These are phyloP conservation scores for Crossaster papposus DNA, from an alignment of 53 echinoderm and acorn worm species.

Conservation along the genomic window DNA sequence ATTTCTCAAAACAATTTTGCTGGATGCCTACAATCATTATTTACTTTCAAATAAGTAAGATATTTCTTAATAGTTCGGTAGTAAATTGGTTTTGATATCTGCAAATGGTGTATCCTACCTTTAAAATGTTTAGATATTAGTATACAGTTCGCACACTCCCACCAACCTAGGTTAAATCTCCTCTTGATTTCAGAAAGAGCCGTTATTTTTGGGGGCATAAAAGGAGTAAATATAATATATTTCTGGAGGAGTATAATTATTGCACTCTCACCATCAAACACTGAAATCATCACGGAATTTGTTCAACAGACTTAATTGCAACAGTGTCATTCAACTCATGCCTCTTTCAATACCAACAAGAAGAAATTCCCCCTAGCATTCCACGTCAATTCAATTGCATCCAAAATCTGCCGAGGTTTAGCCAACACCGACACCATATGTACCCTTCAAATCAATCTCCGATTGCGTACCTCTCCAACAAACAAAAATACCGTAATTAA, in stretches of 20 bases:
- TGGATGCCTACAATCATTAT: no score
- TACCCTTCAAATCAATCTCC: not conserved
- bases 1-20: no score
- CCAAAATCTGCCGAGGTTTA: not conserved
- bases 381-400: not conserved
- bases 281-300: not conserved
- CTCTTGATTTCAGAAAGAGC: not conserved
- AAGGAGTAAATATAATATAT: no score
- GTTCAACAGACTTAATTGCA: not conserved
- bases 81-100: no score
- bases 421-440: not conserved
- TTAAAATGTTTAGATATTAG: no score
- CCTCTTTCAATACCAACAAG: not conserved
- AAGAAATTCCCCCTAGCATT: not conserved
- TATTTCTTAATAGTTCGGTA: no score
- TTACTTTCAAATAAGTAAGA: no score
- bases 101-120: no score
- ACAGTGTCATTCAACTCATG: no score
- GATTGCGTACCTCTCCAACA: not conserved
- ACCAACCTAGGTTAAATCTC: no score
- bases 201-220: not conserved
- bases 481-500: constrained; percentile 18
- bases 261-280: not conserved
- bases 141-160: no score
- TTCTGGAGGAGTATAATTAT: not conserved